Percentiles rank a stretch among this genome's conserved stretches.
These are phyloP conservation scores for Drosophila jambulina DNA, from an alignment of 1,140 invertebrate genomes.

Conservation along the genomic window DNA sequence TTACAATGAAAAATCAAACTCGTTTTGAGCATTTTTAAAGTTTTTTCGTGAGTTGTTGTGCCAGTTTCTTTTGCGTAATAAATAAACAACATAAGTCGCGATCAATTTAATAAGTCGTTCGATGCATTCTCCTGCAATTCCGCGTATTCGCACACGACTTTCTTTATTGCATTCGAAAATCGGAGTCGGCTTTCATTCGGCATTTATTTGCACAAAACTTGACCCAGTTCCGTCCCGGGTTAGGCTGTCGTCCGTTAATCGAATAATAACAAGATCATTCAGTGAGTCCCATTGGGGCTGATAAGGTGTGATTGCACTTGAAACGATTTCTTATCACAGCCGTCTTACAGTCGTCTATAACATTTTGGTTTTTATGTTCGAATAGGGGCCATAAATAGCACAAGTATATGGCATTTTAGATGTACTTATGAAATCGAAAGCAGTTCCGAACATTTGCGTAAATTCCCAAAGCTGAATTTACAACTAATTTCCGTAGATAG, in stretches of 20 bases:
- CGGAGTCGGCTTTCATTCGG: conserved; percentile 29
- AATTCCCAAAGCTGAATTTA: neutral
- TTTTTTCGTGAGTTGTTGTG: conserved; percentile 54
- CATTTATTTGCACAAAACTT: conserved; percentile 39
- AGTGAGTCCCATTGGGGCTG: conserved; percentile 4
- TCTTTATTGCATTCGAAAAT: conserved; percentile 28
- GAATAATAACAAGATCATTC: conserved; percentile 36
- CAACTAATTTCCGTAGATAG: conserved; percentile 2
- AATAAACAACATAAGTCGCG: conserved; percentile 32
- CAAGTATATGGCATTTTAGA: neutral
- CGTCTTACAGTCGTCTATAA: neutral
- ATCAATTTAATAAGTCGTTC: conserved; percentile 22
- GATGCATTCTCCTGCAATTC: conserved; percentile 29
- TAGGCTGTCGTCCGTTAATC: conserved; percentile 12
- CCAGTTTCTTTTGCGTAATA: conserved; percentile 75
- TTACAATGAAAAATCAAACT: conserved; percentile 40
- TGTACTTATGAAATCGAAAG: neutral
- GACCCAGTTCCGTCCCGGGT: conserved; percentile 39
- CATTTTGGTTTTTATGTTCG: conserved; percentile 17
- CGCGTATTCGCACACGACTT: conserved; percentile 39
- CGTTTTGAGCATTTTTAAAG: conserved; percentile 57
- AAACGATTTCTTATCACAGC: conserved; percentile 38
- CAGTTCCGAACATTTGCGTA: neutral
- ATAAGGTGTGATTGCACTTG: conserved; percentile 33
- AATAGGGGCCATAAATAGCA: conserved; percentile 5